Conservation (phyloP, 1,140 invertebrate species). For the Tachypleus tridentatus region DNA sequence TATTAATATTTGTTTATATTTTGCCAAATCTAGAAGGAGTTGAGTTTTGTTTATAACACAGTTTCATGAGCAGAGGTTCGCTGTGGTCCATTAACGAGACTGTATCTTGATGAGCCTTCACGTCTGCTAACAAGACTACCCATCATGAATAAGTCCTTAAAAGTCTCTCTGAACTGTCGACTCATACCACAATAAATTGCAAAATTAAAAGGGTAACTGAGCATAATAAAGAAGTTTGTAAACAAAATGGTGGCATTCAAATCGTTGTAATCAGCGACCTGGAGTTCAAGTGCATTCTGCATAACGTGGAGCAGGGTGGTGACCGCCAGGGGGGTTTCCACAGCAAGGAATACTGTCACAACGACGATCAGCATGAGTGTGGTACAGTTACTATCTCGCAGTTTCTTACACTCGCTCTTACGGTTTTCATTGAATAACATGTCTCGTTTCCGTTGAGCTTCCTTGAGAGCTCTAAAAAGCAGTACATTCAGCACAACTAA, state of each 20-base stretch:
- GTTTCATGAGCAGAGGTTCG: constrained; percentile 68
- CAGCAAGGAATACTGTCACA: constrained; percentile 76
- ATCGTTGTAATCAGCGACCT: constrained; percentile 57
- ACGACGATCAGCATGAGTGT: constrained; percentile 92
- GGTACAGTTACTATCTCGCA: constrained; percentile 78
- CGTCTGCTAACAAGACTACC: constrained; percentile 27
- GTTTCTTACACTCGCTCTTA: constrained; percentile 66
- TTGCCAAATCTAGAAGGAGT: too few relatives aligned
- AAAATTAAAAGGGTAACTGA: constrained; percentile 87
- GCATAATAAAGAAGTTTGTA: constrained; percentile 80
- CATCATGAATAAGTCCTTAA: constrained; percentile 62
- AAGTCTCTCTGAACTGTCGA: constrained; percentile 82
- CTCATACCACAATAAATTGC: constrained; percentile 94
- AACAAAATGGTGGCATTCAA: constrained; percentile 72
- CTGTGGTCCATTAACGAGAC: constrained; percentile 55
- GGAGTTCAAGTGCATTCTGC: constrained; percentile 42
- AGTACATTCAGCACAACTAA: constrained; percentile 79
- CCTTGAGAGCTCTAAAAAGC: constrained; percentile 67
- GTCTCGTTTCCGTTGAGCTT: constrained; percentile 63
- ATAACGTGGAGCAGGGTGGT: constrained; percentile 75
- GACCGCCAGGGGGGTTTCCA: constrained; percentile 80
- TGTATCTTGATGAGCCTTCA: constrained; percentile 56
- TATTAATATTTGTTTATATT: too few relatives aligned
- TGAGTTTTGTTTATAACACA: constrained; percentile 46
- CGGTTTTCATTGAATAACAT: constrained; percentile 70